Evolutionary conservation across 2,797 vertebrate species (phyloP), one percentile per base, ranked within the genome.

Genomic region (Numenius phaeopus): DNA sequence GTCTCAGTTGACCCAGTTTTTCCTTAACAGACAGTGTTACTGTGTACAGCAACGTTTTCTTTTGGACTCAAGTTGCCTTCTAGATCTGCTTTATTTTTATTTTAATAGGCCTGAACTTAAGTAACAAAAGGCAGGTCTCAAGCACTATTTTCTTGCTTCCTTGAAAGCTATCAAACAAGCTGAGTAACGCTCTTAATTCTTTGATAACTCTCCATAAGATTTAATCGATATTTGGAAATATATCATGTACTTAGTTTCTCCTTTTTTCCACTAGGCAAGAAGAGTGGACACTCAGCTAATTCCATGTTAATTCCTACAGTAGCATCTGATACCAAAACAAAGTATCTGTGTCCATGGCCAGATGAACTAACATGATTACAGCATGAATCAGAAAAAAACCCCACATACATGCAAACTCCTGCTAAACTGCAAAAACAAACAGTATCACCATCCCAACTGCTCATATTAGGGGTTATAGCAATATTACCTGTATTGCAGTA

Each of bases 11-110:
- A 85, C 46, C 39, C 30, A 58, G 67, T 90, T 78, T 85, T 87
- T 67, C 24, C 44, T 89, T 64, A 85, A 66, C 24, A 59, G 65
- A 50, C 27, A 50, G 30, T 62, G n/a, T 76, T 87, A 67, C n/a
- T 59, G 30, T 61, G n/a, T 73, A 82, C 32, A 83, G 40, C 27
- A 86, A 76, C 37, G 79, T 73, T 73, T 84, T 90, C 52, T 42
- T 65, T 89, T 27, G 29, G 37, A 62, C 30, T 76, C 26, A 39
- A 29, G 32, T 76, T 86, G 44, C 40, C 22, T 80, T 65, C 30
- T n/a, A 81, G 29, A 83, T 71, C 23, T 94, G 14, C 32, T 88
- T 77, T 40, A 65, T 50, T 80, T 86, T 83, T 79, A 70, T 73
- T 87, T 82, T 37, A 82, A 54, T 32, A 81, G 32, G 37, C 6